Base-by-base conservation (phyloP, 2,113 vertebrate genomes). In the Eretmochelys imbricata region DNA sequence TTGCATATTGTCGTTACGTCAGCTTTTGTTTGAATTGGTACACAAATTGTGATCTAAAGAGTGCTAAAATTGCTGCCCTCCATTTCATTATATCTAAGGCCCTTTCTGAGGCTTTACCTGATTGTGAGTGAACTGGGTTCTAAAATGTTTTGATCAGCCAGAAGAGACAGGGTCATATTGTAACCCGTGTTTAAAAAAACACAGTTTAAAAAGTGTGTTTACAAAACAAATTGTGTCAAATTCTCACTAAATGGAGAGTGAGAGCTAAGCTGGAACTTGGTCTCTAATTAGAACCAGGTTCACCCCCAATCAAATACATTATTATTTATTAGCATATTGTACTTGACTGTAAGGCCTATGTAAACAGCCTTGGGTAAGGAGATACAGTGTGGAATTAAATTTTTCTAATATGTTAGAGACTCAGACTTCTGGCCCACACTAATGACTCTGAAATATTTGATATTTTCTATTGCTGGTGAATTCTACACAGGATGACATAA, bases 401-500 rank as follows among this genome's bases (percentile, higher is more conserved):
- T 46, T 6, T 76, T 76, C 72, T 76, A 75, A 76, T 13, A 25
- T 38, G 38, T 83, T 72, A 88, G n/a, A 2, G 1, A 19, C 14
- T 6, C 10, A 3, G 82, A 87, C 49, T 92, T 95, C 65, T 84
- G 75, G 75, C 31, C 3, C 24, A 19, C 10, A 16, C 12, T 49
- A 2, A 42, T 89, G 27, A 8, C 87, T 50, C 27, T 69, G 84
- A 90, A 65, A 87, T 46, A 19, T 10, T 69, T 0, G 2, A 38
- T 69, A 69, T n/a, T 82, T 96, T 95, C 59, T 92, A 0, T 82
- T 91, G 27, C 42, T 94, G 46, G 4, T 84, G 62, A 78, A 49
- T 46, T 55, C 22, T 22, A 4, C 17, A 79, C 22, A 46, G 42
- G 46, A 19, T 89, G 84, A 85, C 17, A 3, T 50, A 85, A 57